Evolutionary conservation across 1,140 invertebrate genomes (phyloP).

Genomic region (Coenobita brevimanus): DNA sequence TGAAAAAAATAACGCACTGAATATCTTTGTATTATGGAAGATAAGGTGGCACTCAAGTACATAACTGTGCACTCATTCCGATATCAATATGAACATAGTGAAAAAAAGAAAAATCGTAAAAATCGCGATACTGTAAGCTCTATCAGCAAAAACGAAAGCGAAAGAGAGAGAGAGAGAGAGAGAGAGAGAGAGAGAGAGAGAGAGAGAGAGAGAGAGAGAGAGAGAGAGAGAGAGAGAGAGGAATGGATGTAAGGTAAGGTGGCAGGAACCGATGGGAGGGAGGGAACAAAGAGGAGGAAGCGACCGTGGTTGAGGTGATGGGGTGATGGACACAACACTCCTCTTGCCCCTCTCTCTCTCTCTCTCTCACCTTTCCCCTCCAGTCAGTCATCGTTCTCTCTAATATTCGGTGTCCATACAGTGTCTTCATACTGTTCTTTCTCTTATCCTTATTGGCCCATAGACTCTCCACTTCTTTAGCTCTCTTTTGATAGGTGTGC

Average conservation of each 20-base stretch:
- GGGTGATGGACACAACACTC: conserved; percentile 10
- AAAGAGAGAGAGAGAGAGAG: background rate
- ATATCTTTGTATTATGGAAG: too few relatives aligned
- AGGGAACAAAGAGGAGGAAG: conserved; percentile 34
- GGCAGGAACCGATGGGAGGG: background rate
- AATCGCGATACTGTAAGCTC: too few relatives aligned
- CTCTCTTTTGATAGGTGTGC: too few relatives aligned
- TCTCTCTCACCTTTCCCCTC: conserved; percentile 1
- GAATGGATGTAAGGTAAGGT: background rate
- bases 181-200: background rate
- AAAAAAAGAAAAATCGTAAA: too few relatives aligned
- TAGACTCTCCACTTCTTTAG: background rate
- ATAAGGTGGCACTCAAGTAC: too few relatives aligned
- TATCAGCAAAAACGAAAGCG: background rate
- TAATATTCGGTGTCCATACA: background rate
- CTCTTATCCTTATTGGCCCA: background rate
- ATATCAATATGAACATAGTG: too few relatives aligned
- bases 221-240: conserved; percentile 25
- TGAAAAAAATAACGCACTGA: too few relatives aligned
- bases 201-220: conserved; percentile 23
- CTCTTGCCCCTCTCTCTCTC: conserved; percentile 12
- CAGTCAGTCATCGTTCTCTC: too few relatives aligned
- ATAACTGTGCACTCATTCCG: too few relatives aligned
- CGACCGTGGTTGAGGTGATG: background rate
- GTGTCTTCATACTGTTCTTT: background rate